Conservation (phyloP, 2,888 invertebrate genomes). For the Chironomus riparius region DNA sequence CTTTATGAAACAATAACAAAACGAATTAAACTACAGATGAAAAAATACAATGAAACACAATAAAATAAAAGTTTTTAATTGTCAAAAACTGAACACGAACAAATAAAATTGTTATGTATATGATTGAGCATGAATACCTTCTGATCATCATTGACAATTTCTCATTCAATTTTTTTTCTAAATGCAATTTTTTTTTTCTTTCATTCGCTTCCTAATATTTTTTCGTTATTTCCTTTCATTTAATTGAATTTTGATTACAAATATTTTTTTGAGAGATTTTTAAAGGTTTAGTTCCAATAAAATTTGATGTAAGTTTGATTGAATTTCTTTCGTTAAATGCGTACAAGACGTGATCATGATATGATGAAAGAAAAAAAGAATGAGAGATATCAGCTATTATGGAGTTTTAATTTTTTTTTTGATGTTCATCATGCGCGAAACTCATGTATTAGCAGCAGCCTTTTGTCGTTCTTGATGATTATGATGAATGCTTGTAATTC, state of each 20-base stretch:
- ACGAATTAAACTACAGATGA: not conserved
- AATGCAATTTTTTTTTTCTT: not conserved
- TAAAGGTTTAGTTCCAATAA: no score
- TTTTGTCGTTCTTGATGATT: constrained; percentile 22
- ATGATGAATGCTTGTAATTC: not conserved
- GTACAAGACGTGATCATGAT: not conserved
- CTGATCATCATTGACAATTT: not conserved
- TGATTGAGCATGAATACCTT: not conserved
- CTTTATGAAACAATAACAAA: not conserved
- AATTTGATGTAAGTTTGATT: no score
- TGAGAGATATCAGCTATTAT: not conserved
- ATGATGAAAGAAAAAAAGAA: not conserved
- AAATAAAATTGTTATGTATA: not conserved
- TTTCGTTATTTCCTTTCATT: not conserved
- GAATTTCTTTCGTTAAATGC: not conserved
- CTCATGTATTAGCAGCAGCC: constrained; percentile 15
- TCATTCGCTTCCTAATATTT: not conserved
- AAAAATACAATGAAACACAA: not conserved
- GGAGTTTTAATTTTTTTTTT: not conserved
- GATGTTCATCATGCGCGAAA: not conserved
- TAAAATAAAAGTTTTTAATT: not conserved
- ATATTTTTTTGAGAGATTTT: no score
- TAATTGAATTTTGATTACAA: no score
- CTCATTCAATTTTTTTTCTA: not conserved
- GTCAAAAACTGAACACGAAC: not conserved